Evolutionary conservation across 2,113 vertebrate species (phyloP).

Genomic region (Stercorarius parasiticus): DNA sequence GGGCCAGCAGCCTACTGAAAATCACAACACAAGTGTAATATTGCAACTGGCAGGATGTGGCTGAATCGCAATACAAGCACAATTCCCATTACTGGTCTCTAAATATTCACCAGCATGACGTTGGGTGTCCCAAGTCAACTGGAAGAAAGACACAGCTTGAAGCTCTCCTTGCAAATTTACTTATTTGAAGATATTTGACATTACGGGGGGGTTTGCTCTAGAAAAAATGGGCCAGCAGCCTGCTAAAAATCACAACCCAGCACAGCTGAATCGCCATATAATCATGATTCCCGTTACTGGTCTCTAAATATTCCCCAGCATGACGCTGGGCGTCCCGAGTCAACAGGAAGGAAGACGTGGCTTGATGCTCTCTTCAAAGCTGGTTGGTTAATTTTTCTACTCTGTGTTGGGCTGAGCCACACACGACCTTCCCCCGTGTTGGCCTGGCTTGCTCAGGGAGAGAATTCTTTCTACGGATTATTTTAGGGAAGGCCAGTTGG

Average conservation of each 20-base stretch:
- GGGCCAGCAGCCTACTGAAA: not conserved
- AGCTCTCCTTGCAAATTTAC: not conserved
- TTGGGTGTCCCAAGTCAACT: not conserved
- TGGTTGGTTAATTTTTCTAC: not conserved
- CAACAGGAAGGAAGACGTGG: not conserved
- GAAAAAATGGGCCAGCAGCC: too few species aligned
- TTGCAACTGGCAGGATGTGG: too few species aligned
- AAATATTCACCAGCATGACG: not conserved
- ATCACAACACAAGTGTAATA: not conserved
- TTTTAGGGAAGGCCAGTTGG: not conserved
- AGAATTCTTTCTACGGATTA: not conserved
- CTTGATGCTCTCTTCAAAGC: not conserved
- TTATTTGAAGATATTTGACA: too few species aligned
- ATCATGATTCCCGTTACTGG: accelerated
- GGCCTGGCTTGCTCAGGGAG: not conserved
- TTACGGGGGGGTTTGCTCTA: too few species aligned
- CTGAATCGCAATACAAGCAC: not conserved
- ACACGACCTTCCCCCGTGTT: accelerated
- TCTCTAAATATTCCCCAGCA: not conserved
- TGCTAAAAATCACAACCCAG: too few species aligned
- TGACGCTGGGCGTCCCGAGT: not conserved
- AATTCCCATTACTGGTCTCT: accelerated
- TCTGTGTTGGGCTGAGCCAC: not conserved
- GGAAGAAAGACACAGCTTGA: not conserved
- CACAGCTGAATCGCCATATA: too few species aligned